phyloP scores from a whole-genome alignment of 1,140 invertebrate genomes.

The Caenorhabditis latens region DNA sequence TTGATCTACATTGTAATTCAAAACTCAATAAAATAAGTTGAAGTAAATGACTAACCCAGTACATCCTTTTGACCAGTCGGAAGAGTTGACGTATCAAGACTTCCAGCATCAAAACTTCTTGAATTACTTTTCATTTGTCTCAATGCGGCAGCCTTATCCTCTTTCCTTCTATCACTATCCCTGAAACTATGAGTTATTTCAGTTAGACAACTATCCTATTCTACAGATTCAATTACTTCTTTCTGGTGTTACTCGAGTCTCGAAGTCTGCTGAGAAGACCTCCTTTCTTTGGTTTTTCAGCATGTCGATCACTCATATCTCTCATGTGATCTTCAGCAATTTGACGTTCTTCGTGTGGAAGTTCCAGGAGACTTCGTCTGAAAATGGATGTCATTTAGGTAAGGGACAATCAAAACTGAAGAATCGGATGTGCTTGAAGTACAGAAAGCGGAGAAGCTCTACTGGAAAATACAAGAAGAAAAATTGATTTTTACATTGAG shows the following conservation, averaged over 20 bases:
- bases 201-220: constrained; percentile 11
- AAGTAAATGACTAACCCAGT: constrained; percentile 43
- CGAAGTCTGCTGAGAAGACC: constrained; percentile 63
- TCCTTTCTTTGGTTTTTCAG: constrained; percentile 63
- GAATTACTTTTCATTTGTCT: constrained; percentile 61
- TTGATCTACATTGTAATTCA: not conserved
- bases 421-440: constrained; percentile 48
- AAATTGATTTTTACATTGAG: not conserved
- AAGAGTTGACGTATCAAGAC: constrained; percentile 48
- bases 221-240: constrained; percentile 54
- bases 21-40: too few species aligned
- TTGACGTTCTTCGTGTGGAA: constrained; percentile 72
- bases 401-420: not conserved
- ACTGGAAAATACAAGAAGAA: constrained; percentile 14
- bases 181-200: constrained; percentile 48
- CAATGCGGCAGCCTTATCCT: constrained; percentile 41
- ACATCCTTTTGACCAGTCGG: constrained; percentile 64
- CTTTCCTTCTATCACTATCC: constrained; percentile 54
- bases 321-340: constrained; percentile 72
- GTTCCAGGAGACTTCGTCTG: constrained; percentile 71
- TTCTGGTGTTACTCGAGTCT: constrained; percentile 63
- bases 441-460: constrained; percentile 55
- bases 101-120: constrained; percentile 61
- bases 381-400: constrained; percentile 65
- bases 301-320: constrained; percentile 68